phyloP scores from a whole-genome alignment of 2,113 vertebrate genomes.

The Dipodomys spectabilis region DNA sequence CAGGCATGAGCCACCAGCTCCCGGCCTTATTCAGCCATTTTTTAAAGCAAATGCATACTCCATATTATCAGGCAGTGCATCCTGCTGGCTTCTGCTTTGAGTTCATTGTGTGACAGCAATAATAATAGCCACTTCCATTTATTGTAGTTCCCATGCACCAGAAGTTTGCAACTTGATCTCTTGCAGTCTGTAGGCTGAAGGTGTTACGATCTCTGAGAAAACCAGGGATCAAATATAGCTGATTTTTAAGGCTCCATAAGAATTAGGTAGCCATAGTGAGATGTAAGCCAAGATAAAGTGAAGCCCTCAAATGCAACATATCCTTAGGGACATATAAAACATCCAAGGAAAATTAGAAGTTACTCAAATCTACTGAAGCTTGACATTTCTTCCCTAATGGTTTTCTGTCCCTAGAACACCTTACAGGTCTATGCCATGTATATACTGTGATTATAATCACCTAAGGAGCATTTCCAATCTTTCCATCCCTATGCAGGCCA shows the following conservation, averaged over 20 bases:
- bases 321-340: background rate
- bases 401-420: background rate
- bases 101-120: background rate
- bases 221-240: background rate
- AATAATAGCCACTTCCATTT: background rate
- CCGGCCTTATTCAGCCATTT: background rate
- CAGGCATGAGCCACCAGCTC: no score
- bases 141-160: background rate
- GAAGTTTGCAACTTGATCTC: background rate
- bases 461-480: background rate
- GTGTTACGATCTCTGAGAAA: background rate
- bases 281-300: background rate
- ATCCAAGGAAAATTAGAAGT: background rate
- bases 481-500: background rate
- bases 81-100: background rate
- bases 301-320: background rate
- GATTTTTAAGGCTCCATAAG: background rate
- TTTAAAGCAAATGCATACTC: slow-evolving; percentile 8
- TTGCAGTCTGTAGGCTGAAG: background rate
- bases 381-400: background rate
- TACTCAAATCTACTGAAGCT: background rate
- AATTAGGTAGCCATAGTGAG: background rate
- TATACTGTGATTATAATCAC: background rate
- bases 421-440: no score
- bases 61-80: background rate